Evolutionary conservation across 1,140 invertebrate genomes (phyloP).

Genomic region (Leptonema lineaticorne): DNA sequence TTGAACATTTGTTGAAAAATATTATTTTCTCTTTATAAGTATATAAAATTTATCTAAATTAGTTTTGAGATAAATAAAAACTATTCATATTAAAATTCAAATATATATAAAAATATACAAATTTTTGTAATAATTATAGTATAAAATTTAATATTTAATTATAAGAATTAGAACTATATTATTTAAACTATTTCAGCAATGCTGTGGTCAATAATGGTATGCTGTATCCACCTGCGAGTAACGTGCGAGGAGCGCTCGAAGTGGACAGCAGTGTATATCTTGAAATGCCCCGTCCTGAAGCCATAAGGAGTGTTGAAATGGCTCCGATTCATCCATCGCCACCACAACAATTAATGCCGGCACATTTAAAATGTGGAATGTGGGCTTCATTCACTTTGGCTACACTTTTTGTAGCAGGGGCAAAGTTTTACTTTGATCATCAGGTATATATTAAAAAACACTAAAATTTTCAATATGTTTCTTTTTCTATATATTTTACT

Average conservation of each 20-base stretch:
- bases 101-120: too few species aligned
- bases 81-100: too few species aligned
- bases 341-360: constrained; percentile 56
- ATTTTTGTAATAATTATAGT: too few species aligned
- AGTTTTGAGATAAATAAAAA: too few species aligned
- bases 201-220: constrained; percentile 46
- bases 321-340: constrained; percentile 46
- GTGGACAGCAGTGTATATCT: constrained; percentile 49
- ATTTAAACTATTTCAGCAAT: constrained; percentile 12
- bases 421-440: constrained; percentile 69
- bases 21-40: too few species aligned
- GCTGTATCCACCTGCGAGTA: constrained; percentile 43
- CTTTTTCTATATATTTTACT: too few species aligned
- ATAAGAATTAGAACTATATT: too few species aligned
- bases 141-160: too few species aligned
- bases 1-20: too few species aligned
- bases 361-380: constrained; percentile 64
- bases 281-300: constrained; percentile 49
- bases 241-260: constrained; percentile 43
- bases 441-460: too few species aligned
- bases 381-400: constrained; percentile 66
- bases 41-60: too few species aligned
- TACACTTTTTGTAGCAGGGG: constrained; percentile 64
- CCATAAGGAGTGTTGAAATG: constrained; percentile 49
- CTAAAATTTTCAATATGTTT: too few species aligned